Percentiles rank a stretch among this genome's conserved stretches.
Conservation (phyloP, 2,888 invertebrate genomes). For the Meteorus cinctellus region DNA sequence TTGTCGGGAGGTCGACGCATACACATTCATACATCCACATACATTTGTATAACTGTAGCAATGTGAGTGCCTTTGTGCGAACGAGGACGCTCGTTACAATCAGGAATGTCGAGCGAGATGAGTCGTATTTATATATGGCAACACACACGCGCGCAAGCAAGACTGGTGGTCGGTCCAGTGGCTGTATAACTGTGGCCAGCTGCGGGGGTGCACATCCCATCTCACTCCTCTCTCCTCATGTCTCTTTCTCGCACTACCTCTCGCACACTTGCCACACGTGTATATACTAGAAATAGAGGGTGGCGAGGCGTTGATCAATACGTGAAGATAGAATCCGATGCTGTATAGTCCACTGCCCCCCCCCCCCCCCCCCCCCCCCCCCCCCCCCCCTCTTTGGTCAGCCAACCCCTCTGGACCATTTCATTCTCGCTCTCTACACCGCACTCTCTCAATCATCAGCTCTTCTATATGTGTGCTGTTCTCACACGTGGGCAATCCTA, state of each 20-base stretch:
- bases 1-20: constrained; percentile 15
- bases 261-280: constrained; percentile 9
- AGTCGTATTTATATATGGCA: constrained; percentile 62
- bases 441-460: constrained; percentile 46
- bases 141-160: constrained; percentile 63
- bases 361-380: constrained; percentile 48
- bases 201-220: constrained; percentile 68
- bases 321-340: constrained; percentile 74
- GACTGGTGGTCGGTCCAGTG: constrained; percentile 72
- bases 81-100: constrained; percentile 53
- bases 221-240: constrained; percentile 52
- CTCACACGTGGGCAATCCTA: neutral
- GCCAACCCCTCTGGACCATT: constrained; percentile 28
- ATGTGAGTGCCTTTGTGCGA: constrained; percentile 48
- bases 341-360: constrained; percentile 66
- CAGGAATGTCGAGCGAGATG: constrained; percentile 49
- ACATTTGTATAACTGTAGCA: constrained; percentile 32
- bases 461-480: neutral
- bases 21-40: constrained; percentile 19
- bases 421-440: constrained; percentile 49
- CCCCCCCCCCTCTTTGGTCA: constrained; percentile 41
- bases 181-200: constrained; percentile 69
- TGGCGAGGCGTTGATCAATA: constrained; percentile 74
- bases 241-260: constrained; percentile 43
- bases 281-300: constrained; percentile 55